phyloP scores from a whole-genome alignment of 2,888 invertebrate species.

The Itoplectis maculator region DNA sequence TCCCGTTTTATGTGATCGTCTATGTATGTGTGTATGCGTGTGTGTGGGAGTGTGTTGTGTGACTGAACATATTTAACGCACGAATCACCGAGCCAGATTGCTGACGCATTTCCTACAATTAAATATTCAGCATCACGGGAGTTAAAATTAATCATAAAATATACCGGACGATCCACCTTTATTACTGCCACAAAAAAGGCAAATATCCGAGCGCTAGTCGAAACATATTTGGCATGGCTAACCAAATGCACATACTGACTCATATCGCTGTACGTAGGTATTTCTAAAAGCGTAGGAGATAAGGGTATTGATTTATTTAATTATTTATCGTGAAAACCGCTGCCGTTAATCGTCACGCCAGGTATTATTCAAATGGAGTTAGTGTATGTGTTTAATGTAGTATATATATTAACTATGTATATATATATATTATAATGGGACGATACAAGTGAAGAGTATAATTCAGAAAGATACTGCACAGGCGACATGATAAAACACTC shows the following conservation, averaged over 20 bases:
- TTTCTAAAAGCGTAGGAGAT: too few species aligned
- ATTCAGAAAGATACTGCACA: slow-evolving; percentile 53
- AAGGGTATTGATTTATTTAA: too few species aligned
- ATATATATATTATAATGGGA: slow-evolving; percentile 39
- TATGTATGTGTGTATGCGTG: slow-evolving; percentile 34
- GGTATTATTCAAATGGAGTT: too few species aligned
- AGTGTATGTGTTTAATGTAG: too few species aligned
- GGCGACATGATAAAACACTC: slow-evolving; percentile 57
- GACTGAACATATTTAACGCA: slow-evolving; percentile 48
- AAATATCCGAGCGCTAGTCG: slow-evolving; percentile 25
- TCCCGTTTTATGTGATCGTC: slow-evolving; percentile 52
- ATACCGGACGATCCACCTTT: slow-evolving; percentile 39
- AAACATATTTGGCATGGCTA: too few species aligned
- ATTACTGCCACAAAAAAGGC: slow-evolving; percentile 42
- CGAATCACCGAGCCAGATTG: slow-evolving; percentile 50
- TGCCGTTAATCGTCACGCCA: too few species aligned
- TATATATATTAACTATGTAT: slow-evolving; percentile 36
- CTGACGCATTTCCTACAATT: slow-evolving; percentile 31
- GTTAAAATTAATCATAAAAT: slow-evolving; percentile 49
- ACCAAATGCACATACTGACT: too few species aligned
- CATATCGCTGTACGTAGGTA: too few species aligned
- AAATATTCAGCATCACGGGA: slow-evolving; percentile 46
- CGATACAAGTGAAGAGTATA: slow-evolving; percentile 52
- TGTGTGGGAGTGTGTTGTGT: slow-evolving; percentile 32
- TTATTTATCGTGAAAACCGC: too few species aligned